Conservation (phyloP, 2,113 vertebrate species). For the Cisticola juncidis region DNA sequence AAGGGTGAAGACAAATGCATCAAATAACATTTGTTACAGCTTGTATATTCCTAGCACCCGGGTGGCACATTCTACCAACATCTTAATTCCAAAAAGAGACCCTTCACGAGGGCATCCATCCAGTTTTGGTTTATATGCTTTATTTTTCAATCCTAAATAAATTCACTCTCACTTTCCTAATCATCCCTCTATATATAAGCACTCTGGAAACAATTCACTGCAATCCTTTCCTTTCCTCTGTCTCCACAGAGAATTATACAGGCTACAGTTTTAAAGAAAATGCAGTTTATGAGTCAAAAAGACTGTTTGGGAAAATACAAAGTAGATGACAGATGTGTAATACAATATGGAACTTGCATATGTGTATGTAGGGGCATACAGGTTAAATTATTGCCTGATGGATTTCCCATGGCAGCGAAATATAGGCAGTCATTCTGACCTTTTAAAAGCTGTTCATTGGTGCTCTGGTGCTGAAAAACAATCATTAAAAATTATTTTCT, state of each 20-base stretch:
- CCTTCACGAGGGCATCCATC: background rate
- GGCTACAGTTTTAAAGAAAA: conserved; percentile 14
- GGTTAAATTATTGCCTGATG: conserved; percentile 29
- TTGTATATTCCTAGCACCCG: background rate
- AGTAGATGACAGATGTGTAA: conserved; percentile 35
- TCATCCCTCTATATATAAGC: background rate
- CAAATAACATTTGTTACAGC: background rate
- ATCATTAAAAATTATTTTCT: conserved; percentile 18
- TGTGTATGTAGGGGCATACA: background rate
- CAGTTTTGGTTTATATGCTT: background rate
- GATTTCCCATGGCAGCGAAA: conserved; percentile 13
- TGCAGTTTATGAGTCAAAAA: conserved; percentile 25
- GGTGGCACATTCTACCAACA: background rate
- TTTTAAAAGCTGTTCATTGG: background rate
- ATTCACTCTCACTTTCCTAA: background rate
- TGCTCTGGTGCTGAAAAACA: conserved; percentile 5
- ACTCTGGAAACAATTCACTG: conserved; percentile 24
- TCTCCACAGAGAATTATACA: background rate
- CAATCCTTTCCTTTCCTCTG: background rate
- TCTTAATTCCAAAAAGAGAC: background rate
- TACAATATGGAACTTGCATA: background rate
- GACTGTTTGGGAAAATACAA: conserved; percentile 21
- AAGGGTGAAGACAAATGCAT: background rate
- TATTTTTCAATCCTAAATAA: background rate
- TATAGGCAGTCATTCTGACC: background rate